Evolutionary conservation across 2,113 vertebrate species (phyloP), one percentile per base, ranked within the genome.

Genomic region (Puma concolor): DNA sequence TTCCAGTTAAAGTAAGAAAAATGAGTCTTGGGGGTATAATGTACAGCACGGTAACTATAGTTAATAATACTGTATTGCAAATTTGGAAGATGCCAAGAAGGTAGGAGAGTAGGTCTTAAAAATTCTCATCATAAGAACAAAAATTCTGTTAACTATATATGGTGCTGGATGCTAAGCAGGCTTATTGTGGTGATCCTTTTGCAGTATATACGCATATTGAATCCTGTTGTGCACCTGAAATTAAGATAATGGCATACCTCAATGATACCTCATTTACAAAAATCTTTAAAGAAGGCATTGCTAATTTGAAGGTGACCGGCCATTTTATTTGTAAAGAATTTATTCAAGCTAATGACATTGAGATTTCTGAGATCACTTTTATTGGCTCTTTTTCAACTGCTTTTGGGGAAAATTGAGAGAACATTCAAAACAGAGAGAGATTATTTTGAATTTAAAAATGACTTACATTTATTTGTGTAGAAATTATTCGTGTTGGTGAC

Each of bases 401-500:
- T 38, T 80, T 57, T 2, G 3, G 33, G 38, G 77, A 48, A 88
- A 74, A 36, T 25, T 67, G 71, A 71, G 69, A 77, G 63, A 48
- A 77, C 15, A 54, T 72, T 50, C 19, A 44, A 79, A 80, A 76
- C 67, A 77, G 85, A 69, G 29, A 52, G 5, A 81, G 72, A 72
- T 88, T 72, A 69, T 48, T 69, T 10, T 60, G 16, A 31, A 79
- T 48, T 60, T 50, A 4, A 69, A 67, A 50, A 38, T 79, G 38
- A 57, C 60, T 67, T 41, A n/a, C 33, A 79, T 96, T 90, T 36
- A 66, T 66, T 86, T 94, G 84, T 66, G 48, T 97, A 99, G 99
- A 99, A 98, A 99, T 99, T 60, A 99, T 99, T 96, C 99, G 99
- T 21, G 99, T 99, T 87, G 99, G 99, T 41, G 99, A 99, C 98